Evolutionary conservation across 2,888 invertebrate species (phyloP), one percentile per base, ranked within the genome.

Genomic region (Sinhomidia bicolor): DNA sequence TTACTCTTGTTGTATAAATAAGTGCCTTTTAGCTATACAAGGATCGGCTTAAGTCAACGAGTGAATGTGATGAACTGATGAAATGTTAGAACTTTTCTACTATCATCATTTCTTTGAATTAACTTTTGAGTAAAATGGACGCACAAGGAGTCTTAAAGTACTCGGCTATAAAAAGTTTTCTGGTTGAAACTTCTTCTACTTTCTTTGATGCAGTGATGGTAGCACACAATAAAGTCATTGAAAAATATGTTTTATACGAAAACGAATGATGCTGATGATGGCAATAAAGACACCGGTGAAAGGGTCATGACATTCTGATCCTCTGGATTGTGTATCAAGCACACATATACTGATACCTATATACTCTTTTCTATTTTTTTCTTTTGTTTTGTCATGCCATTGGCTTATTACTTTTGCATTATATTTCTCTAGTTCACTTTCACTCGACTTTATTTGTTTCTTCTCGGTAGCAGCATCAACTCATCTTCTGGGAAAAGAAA

Each of bases 281-380:
- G 36, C 32, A 65, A 32, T 65, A 65, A 36, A 26, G 62, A 62
- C 29, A 23, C n/a, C n/a, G 62, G 4, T 62, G 29, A 62, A 65
- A 65, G 65, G 32, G 65, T 65, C 65, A 32, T 17, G 65, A 65
- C 65, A 65, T 65, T 65, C 36, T 36, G n/a, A 65, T 65, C 65
- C 23, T 65, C 32, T 36, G 4, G 3, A 1, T 3, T 26, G n/a
- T 62, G 62, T 14, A 29, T 29, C 20, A 23, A 3, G 12, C 1
- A 29, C 1, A 62, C 20, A 57, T 20, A 10, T 5, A 57, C 54
- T 41, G 41, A 10, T 7, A 41, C 10, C 10, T 51, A 51, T 51
- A 10, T n/a, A 6, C 51, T 51, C 51, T n/a, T n/a, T n/a, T 57
- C 10, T 57, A 20, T 20, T 14, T 5, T 20, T 26, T 17, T 17